Conservation (phyloP, 2,113 vertebrate species). For the Romanogobio albipinnatus region DNA sequence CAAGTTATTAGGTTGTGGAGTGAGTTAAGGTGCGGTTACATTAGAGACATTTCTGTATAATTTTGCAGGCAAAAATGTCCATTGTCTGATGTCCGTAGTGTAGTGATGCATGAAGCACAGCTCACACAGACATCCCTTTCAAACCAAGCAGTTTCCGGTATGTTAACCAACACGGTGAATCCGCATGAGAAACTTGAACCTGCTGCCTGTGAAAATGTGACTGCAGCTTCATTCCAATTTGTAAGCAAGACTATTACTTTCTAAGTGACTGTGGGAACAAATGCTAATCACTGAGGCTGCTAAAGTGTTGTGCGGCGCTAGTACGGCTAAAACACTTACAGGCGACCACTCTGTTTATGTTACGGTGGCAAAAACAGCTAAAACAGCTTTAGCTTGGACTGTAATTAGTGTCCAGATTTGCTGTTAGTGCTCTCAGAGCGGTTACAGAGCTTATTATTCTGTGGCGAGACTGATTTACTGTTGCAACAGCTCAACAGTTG, state of each 20-base stretch:
- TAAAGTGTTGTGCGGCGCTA: neutral
- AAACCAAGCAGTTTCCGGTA: neutral
- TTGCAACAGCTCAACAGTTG: slow-evolving; percentile 7
- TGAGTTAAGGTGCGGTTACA: neutral
- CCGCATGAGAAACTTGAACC: neutral
- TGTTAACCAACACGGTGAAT: neutral
- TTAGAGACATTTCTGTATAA: neutral
- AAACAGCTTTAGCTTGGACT: slow-evolving; percentile 19
- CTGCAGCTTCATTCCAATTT: slow-evolving; percentile 5
- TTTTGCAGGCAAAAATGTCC: neutral
- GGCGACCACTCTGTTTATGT: slow-evolving; percentile 21
- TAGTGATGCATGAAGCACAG: neutral
- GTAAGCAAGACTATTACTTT: slow-evolving; percentile 1
- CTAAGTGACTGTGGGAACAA: slow-evolving; percentile 17
- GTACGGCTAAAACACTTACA: neutral
- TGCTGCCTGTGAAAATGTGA: neutral
- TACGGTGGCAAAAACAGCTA: neutral
- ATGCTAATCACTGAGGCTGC: slow-evolving; percentile 7
- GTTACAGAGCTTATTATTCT: slow-evolving; percentile 27
- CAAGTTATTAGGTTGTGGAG: neutral
- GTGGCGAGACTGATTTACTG: slow-evolving; percentile 32
- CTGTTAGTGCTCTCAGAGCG: slow-evolving; percentile 21
- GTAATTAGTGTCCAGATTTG: slow-evolving; percentile 33
- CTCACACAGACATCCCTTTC: neutral
- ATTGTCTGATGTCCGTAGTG: neutral